Percentiles rank a stretch among this genome's conserved stretches.
Evolutionary conservation across 2,113 vertebrate species (phyloP).

Genomic region (Trogon melanurus): DNA sequence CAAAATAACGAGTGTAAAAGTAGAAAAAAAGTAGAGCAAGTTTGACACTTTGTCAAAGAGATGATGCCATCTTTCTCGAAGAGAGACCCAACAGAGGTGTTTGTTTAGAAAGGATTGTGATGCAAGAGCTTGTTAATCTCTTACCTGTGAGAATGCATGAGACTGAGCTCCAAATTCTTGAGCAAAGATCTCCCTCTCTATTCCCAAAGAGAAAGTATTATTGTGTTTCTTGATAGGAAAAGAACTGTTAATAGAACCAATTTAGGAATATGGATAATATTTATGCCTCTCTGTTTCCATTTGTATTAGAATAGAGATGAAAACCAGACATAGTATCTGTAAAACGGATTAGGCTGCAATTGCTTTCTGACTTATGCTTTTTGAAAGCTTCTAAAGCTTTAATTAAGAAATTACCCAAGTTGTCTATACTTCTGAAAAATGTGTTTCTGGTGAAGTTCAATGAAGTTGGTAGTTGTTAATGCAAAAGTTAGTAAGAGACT

Average conservation of each 20-base stretch:
- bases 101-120: neutral
- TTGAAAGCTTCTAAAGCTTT: constrained; percentile 59
- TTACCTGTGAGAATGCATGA: neutral
- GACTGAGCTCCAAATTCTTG: constrained; percentile 2
- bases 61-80: neutral
- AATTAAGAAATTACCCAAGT: constrained; percentile 59
- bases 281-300: constrained; percentile 42
- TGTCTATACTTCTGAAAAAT: constrained; percentile 37
- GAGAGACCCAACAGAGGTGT: neutral
- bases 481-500: neutral
- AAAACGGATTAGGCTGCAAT: constrained; percentile 47
- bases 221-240: constrained; percentile 38
- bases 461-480: neutral
- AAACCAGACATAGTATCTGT: neutral
- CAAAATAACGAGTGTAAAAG: neutral
- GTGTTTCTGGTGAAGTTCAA: constrained; percentile 14
- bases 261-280: constrained; percentile 43
- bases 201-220: neutral
- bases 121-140: neutral
- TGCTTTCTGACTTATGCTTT: constrained; percentile 9
- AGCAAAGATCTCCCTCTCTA: neutral
- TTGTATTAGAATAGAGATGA: constrained; percentile 37
- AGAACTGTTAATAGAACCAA: constrained; percentile 39
- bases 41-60: neutral
- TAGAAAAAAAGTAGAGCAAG: neutral